Conservation (phyloP, 2,113 vertebrate species). For the Ginglymostoma cirratum region DNA sequence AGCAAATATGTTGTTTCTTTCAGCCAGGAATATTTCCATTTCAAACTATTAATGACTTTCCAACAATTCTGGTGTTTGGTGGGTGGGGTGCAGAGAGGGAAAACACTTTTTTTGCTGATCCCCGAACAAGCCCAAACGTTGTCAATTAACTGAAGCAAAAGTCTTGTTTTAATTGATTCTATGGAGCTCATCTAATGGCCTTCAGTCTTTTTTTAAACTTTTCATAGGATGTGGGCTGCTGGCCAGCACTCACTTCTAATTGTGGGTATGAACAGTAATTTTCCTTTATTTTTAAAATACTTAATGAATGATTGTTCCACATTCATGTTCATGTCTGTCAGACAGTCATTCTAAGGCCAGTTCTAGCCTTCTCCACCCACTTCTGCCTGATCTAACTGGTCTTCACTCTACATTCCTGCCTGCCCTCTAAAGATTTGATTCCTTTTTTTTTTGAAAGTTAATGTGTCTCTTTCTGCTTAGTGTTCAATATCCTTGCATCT, state of each 20-base stretch:
- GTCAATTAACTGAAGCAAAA: background rate
- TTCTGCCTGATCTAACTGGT: no score
- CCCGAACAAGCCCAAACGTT: background rate
- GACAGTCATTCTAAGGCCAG: no score
- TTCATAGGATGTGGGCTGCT: no score
- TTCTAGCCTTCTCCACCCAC: no score
- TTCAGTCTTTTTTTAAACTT: no score
- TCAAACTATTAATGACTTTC: background rate
- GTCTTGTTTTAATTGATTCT: background rate
- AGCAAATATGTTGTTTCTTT: background rate
- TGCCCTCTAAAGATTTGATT: no score
- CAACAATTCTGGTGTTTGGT: background rate
- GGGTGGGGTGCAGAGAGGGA: no score
- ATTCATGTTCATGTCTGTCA: background rate
- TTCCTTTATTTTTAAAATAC: background rate
- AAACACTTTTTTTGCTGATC: no score
- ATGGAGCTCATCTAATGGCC: background rate
- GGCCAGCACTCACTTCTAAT: background rate
- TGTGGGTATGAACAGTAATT: background rate
- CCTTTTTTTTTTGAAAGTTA: no score
- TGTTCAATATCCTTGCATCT: no score
- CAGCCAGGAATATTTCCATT: background rate
- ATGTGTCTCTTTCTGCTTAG: no score
- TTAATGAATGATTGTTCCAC: background rate
- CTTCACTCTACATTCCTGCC: no score